These are phyloP conservation scores for Nerophis lumbriciformis DNA, from an alignment of 2,113 vertebrate genomes.

Conservation along the genomic window DNA sequence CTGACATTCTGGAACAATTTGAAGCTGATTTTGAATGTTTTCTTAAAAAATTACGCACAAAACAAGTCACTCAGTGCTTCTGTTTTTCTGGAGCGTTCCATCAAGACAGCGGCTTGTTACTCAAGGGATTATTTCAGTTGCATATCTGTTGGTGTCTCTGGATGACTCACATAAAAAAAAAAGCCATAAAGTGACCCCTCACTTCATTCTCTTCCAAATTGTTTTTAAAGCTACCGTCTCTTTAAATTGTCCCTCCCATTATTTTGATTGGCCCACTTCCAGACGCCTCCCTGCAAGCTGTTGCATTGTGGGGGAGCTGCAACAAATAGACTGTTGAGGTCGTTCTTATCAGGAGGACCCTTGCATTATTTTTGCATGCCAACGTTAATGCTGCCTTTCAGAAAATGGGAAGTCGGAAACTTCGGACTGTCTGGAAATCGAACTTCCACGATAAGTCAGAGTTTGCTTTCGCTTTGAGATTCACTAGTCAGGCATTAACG, in stretches of 20 bases:
- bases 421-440: background rate
- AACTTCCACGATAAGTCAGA: background rate
- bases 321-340: background rate
- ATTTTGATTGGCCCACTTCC: background rate
- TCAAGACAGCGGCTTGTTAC: conserved; percentile 18
- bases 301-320: background rate
- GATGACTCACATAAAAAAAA: background rate
- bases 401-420: background rate
- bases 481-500: background rate
- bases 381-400: background rate
- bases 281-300: background rate
- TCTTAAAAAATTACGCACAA: conserved; percentile 9
- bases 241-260: background rate
- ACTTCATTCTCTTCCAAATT: background rate
- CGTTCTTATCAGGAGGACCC: background rate
- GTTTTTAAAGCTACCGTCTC: background rate
- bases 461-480: background rate
- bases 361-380: background rate
- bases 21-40: conserved; percentile 8
- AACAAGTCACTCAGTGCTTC: conserved; percentile 1
- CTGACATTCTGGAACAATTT: conserved; percentile 6
- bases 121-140: background rate
- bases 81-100: conserved; percentile 22
- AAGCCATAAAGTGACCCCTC: background rate
- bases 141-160: background rate